A percentile compares a stretch with the other conserved stretches of the same genome.
Conservation (phyloP, 2,888 invertebrate species). For the Poecilobothrus nobilitatus region DNA sequence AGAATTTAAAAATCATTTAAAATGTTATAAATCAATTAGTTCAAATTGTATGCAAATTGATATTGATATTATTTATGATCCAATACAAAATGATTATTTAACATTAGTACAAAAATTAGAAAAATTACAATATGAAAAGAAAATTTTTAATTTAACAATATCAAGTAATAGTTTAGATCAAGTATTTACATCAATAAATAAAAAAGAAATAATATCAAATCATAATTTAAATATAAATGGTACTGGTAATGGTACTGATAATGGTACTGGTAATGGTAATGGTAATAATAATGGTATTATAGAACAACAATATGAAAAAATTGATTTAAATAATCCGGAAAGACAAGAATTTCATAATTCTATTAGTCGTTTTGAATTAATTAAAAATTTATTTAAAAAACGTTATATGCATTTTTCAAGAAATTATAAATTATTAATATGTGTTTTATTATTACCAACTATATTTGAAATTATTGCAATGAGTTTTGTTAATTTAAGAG, state of each 20-base stretch:
- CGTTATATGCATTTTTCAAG: slow-evolving; percentile 52
- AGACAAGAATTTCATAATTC: slow-evolving; percentile 18
- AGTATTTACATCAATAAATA: slow-evolving; percentile 46
- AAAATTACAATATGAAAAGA: slow-evolving; percentile 38
- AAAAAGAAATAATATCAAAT: slow-evolving; percentile 8
- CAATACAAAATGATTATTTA: slow-evolving; percentile 27
- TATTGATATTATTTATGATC: slow-evolving; percentile 33
- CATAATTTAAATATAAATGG: slow-evolving; percentile 29
- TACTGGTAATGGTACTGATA: slow-evolving; percentile 29
- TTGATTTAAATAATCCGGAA: slow-evolving; percentile 26
- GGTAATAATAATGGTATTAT: slow-evolving; percentile 19
- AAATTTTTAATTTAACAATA: slow-evolving; percentile 46
- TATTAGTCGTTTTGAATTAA: slow-evolving; percentile 26
- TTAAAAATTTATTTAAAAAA: slow-evolving; percentile 49
- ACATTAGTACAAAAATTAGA: slow-evolving; percentile 44
- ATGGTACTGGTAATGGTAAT: slow-evolving; percentile 16
- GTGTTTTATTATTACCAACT: slow-evolving; percentile 52
- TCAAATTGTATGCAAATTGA: slow-evolving; percentile 24
- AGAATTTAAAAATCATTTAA: slow-evolving; percentile 28
- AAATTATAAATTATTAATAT: slow-evolving; percentile 51
- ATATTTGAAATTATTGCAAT: slow-evolving; percentile 59
- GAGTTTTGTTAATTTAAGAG: slow-evolving; percentile 58
- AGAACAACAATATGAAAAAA: slow-evolving; percentile 17
- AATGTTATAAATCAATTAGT: slow-evolving; percentile 28
- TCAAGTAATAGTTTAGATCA: slow-evolving; percentile 58